Evolutionary conservation across 2,888 invertebrate species (phyloP), one percentile per base, ranked within the genome.

Genomic region (Chrysotoxum bicinctum): DNA sequence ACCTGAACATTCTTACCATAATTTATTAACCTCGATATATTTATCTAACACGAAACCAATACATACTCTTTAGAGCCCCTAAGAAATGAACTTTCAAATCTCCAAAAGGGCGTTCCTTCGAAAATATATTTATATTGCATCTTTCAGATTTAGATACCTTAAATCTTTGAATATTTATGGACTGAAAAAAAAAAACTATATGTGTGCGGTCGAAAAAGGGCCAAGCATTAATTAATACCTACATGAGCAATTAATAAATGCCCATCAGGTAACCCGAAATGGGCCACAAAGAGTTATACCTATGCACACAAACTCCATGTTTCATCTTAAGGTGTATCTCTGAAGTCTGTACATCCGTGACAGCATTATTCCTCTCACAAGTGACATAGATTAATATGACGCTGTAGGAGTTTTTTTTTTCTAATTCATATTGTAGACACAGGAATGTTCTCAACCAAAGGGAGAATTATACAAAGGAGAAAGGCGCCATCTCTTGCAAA

Each of bases 191-290:
- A 16, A 35, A 23, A 40, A 35, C 10, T 14, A 21, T n/a, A 54
- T 52, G 80, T 80, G 84, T 84, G 81, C 81, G 85, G 85, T 85
- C 77, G 35, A 56, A 52, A 80, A 73, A 50, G 23, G 45, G 62
- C 64, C 45, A 40, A 72, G 5, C 66, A 66, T 66, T 66, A 81
- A 85, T 85, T 81, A 85, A 85, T 85, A 81, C 81, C 76, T 72
- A 77, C 76, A 74, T 76, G 69, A 85, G 81, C 81, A 85, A 85
- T 85, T 85, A 85, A 85, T 73, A 81, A 81, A 69, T 58, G 72
- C 26, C 73, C 66, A 30, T 32, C 43, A 68, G 73, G 73, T 79
- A 76, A 72, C 70, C 72, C 37, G 16, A 76, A 76, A 76, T 76
- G 30, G 76, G 76, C 21, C 76, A 72, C 69, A 75, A 81, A 64